Conservation (phyloP, 2,797 vertebrate genomes). For the Synanceia verrucosa region DNA sequence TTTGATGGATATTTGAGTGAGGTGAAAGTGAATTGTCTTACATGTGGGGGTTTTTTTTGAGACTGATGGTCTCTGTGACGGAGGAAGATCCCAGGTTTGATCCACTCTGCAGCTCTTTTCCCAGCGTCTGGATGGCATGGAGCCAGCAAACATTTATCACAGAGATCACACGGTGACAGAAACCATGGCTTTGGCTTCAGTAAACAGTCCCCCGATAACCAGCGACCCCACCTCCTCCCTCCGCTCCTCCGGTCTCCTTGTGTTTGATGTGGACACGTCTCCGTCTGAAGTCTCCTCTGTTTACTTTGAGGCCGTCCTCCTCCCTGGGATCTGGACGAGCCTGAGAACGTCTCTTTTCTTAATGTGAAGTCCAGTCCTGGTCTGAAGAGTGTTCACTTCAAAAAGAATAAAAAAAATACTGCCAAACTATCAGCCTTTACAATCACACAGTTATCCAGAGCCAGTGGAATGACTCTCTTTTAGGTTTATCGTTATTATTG, state of each 20-base stretch:
- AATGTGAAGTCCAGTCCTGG: slow-evolving; percentile 47
- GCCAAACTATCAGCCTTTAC: slow-evolving; percentile 14
- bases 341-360: slow-evolving; percentile 56
- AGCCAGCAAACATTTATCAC: slow-evolving; percentile 29
- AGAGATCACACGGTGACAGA: slow-evolving; percentile 49
- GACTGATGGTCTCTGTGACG: slow-evolving; percentile 14
- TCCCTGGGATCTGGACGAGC: slow-evolving; percentile 44
- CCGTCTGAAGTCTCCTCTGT: slow-evolving; percentile 46
- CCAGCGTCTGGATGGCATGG: slow-evolving; percentile 38
- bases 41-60: slow-evolving; percentile 45
- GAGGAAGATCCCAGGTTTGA: slow-evolving; percentile 43
- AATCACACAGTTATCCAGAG: slow-evolving; percentile 14
- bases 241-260: slow-evolving; percentile 37
- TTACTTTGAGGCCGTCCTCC: slow-evolving; percentile 58
- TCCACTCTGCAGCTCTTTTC: slow-evolving; percentile 34
- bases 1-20: slow-evolving; percentile 38
- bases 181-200: slow-evolving; percentile 41
- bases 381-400: slow-evolving; percentile 37
- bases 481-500: background rate
- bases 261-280: slow-evolving; percentile 56
- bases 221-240: slow-evolving; percentile 13
- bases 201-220: slow-evolving; percentile 28
- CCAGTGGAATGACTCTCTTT: background rate
- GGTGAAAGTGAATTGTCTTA: slow-evolving; percentile 32
- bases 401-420: slow-evolving; percentile 18